phyloP scores from a whole-genome alignment of 2,113 vertebrate genomes.

The Oncorhynchus clarkii region DNA sequence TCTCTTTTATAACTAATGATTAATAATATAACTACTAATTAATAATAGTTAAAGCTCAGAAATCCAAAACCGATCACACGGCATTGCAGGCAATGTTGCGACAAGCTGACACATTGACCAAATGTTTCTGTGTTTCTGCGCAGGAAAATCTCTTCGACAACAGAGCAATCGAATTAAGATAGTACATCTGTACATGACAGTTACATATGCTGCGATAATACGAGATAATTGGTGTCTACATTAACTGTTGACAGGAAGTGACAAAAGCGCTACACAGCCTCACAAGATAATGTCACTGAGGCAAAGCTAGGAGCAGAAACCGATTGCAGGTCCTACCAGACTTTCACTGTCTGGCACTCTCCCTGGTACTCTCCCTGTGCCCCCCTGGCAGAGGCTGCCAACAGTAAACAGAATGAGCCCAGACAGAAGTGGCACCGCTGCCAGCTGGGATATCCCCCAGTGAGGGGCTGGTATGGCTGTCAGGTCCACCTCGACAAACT shows the following conservation, averaged over 20 bases:
- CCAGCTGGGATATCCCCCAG: not conserved
- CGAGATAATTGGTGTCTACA: not conserved
- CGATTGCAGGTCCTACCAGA: not conserved
- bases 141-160: too few species aligned
- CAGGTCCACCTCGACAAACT: too few species aligned
- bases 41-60: too few species aligned
- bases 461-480: not conserved
- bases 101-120: too few species aligned
- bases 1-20: too few species aligned
- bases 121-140: too few species aligned
- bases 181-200: not conserved
- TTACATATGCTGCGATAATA: constrained; percentile 1
- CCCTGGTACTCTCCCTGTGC: not conserved
- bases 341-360: not conserved
- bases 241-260: not conserved
- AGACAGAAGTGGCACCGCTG: constrained; percentile 1
- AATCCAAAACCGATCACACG: too few species aligned
- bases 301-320: not conserved
- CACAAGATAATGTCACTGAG: not conserved
- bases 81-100: too few species aligned
- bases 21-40: too few species aligned
- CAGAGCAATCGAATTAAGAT: too few species aligned
- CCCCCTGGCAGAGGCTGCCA: not conserved
- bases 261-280: not conserved
- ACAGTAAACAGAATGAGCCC: constrained; percentile 2